Percentiles rank a stretch among this genome's conserved stretches.
Evolutionary conservation across 2,888 invertebrate genomes (phyloP).

Genomic region (Papilio protenor): DNA sequence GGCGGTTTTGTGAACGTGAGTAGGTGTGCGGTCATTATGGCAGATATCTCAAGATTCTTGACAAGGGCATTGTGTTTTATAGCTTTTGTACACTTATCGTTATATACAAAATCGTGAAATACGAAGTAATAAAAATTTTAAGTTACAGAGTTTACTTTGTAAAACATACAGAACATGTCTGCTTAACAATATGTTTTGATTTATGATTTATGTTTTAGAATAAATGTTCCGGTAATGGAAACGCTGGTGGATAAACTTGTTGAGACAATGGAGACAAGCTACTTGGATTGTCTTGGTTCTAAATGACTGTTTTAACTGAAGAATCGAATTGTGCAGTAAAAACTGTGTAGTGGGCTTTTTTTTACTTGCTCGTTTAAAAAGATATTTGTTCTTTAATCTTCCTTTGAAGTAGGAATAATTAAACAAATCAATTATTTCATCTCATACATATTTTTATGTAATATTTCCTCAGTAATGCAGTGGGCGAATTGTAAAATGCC

Average conservation of each 20-base stretch:
- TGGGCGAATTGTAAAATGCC: slow-evolving; percentile 55
- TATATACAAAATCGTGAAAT: neutral
- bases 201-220: too few species aligned
- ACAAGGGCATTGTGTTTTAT: slow-evolving; percentile 48
- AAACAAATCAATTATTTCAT: slow-evolving; percentile 1
- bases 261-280: too few species aligned
- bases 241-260: too few species aligned
- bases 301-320: too few species aligned
- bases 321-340: too few species aligned
- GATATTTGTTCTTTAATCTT: neutral
- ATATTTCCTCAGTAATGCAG: slow-evolving; percentile 3
- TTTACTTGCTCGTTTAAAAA: too few species aligned
- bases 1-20: slow-evolving; percentile 36
- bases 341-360: too few species aligned
- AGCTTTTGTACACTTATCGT: neutral
- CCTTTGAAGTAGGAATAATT: neutral
- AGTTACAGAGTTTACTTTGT: neutral
- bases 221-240: too few species aligned
- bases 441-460: slow-evolving; percentile 12
- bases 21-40: slow-evolving; percentile 49
- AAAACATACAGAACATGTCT: too few species aligned
- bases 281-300: too few species aligned
- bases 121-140: neutral
- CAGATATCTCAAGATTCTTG: slow-evolving; percentile 46
- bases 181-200: too few species aligned